Conservation (phyloP, 2,113 vertebrate genomes). For the Thinocorus orbignyianus region DNA sequence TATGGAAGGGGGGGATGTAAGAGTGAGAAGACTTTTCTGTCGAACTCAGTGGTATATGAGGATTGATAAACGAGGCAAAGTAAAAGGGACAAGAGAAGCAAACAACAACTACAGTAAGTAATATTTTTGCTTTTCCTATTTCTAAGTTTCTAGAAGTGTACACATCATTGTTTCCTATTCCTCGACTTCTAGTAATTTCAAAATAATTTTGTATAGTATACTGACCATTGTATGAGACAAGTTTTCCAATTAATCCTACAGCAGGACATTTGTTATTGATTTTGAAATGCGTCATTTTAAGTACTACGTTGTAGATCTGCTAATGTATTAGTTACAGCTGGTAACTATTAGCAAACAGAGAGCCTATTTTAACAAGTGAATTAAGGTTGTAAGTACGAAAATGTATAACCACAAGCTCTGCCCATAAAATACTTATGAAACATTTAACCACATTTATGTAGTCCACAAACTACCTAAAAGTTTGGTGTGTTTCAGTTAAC, state of each 20-base stretch:
- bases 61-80: conserved; percentile 92
- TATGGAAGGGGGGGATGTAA: conserved; percentile 98
- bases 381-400: conserved; percentile 56
- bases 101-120: conserved; percentile 98
- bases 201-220: not conserved
- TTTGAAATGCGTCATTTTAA: conserved; percentile 66
- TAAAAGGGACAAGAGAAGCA: conserved; percentile 92
- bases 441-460: conserved; percentile 3
- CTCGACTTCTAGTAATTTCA: not conserved
- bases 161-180: not conserved
- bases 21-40: conserved; percentile 96
- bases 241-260: conserved; percentile 21
- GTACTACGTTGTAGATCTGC: conserved; percentile 55
- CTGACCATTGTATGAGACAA: not conserved
- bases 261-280: conserved; percentile 66
- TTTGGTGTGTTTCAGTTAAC: not conserved
- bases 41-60: conserved; percentile 97
- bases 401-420: conserved; percentile 10
- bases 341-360: conserved; percentile 67
- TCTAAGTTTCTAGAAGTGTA: not conserved
- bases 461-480: conserved; percentile 5
- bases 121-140: not conserved
- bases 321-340: conserved; percentile 62
- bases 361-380: conserved; percentile 68
- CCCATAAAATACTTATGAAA: conserved; percentile 55